A percentile compares a stretch with the other conserved stretches of the same genome.
phyloP scores from a whole-genome alignment of 2,797 vertebrate species.

The Paratrypauchen microcephalus region DNA sequence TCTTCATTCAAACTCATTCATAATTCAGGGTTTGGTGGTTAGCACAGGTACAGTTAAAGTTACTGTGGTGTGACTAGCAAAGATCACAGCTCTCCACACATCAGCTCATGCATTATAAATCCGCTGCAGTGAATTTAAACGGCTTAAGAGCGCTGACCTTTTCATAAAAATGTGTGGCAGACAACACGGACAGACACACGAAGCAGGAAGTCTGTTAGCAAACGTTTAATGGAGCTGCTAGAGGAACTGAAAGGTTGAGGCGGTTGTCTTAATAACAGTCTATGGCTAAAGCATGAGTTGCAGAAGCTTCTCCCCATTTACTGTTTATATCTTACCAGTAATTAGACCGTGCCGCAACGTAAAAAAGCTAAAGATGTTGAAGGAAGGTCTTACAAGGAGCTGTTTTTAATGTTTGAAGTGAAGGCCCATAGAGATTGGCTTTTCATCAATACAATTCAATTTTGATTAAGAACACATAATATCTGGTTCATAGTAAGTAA shows the following conservation, averaged over 20 bases:
- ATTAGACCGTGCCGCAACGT: slow-evolving; percentile 36
- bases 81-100: slow-evolving; percentile 59
- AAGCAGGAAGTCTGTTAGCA: slow-evolving; percentile 54
- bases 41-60: slow-evolving; percentile 51
- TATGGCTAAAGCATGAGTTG: slow-evolving; percentile 21
- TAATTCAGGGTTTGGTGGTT: slow-evolving; percentile 62
- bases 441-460: neutral
- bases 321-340: slow-evolving; percentile 22
- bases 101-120: slow-evolving; percentile 67
- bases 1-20: slow-evolving; percentile 49
- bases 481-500: too few relatives aligned
- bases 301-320: slow-evolving; percentile 13
- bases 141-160: slow-evolving; percentile 31
- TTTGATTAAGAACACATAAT: too few relatives aligned
- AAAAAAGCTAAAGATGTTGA: slow-evolving; percentile 10
- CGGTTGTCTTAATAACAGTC: slow-evolving; percentile 37
- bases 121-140: slow-evolving; percentile 23
- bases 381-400: slow-evolving; percentile 23
- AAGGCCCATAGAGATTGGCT: slow-evolving; percentile 20
- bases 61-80: slow-evolving; percentile 60
- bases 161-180: slow-evolving; percentile 39
- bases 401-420: slow-evolving; percentile 41
- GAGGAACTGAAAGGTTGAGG: slow-evolving; percentile 46
- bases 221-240: slow-evolving; percentile 46
- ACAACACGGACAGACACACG: slow-evolving; percentile 29